Conservation (phyloP, 2,888 invertebrate species). For the Sarcophaga variegata region DNA sequence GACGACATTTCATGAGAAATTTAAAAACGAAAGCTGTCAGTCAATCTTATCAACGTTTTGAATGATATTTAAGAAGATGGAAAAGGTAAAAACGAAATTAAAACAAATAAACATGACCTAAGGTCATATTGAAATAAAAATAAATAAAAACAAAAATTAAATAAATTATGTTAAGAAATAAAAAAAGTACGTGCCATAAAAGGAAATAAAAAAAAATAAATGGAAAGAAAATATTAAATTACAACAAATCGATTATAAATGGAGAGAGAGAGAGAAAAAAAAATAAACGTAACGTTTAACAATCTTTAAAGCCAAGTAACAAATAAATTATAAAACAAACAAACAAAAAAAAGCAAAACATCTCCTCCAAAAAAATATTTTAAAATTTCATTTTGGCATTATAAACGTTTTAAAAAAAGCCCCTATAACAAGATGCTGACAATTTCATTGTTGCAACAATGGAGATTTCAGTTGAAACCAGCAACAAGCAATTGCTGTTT, state of each 20-base stretch:
- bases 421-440: constrained; percentile 63
- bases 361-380: background rate
- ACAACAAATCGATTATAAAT: constrained; percentile 16
- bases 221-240: constrained; percentile 39
- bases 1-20: constrained; percentile 24
- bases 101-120: constrained; percentile 26
- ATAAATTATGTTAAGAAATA: background rate
- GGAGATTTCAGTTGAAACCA: constrained; percentile 23
- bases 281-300: constrained; percentile 49
- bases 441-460: constrained; percentile 61
- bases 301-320: constrained; percentile 49
- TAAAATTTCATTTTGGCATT: constrained; percentile 49
- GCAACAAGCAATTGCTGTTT: constrained; percentile 10
- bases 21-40: constrained; percentile 29
- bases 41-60: background rate
- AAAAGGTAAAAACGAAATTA: background rate
- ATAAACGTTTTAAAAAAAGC: constrained; percentile 24
- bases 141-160: background rate
- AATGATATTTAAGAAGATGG: background rate
- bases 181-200: constrained; percentile 23
- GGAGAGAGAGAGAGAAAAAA: background rate
- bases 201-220: constrained; percentile 38
- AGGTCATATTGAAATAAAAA: constrained; percentile 42
- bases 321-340: constrained; percentile 36
- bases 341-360: constrained; percentile 20